A percentile compares a stretch with the other conserved stretches of the same genome.
phyloP scores from a whole-genome alignment of 1,140 invertebrate species.

The Cherax destructor region DNA sequence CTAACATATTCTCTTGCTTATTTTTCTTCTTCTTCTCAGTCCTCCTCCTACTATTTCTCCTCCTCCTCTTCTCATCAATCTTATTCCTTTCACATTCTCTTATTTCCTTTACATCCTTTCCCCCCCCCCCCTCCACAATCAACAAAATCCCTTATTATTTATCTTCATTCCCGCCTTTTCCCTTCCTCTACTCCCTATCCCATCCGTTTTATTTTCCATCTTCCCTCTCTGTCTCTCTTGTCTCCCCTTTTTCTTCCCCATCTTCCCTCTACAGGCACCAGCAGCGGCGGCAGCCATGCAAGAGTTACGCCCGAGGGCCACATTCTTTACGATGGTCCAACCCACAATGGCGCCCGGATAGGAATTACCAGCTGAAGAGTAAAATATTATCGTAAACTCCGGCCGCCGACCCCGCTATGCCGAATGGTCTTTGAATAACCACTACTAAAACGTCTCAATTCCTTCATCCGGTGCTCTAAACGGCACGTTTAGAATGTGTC shows the following conservation, averaged over 20 bases:
- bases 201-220: not conserved
- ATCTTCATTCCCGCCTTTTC: not conserved
- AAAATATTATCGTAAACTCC: conserved; percentile 29
- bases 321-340: conserved; percentile 19
- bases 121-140: not conserved
- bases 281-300: not conserved
- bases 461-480: not conserved
- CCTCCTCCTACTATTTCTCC: not conserved
- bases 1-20: no score
- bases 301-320: not conserved
- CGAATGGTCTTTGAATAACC: conserved; percentile 8
- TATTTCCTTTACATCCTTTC: not conserved
- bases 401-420: conserved; percentile 6
- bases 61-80: not conserved
- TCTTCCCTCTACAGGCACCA: not conserved
- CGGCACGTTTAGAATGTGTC: not conserved
- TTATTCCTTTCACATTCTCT: not conserved
- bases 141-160: not conserved
- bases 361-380: conserved; percentile 20
- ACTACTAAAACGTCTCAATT: no score
- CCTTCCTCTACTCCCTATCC: not conserved
- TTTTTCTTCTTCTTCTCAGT: not conserved
- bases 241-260: no score
- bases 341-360: conserved; percentile 19
- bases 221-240: not conserved